These are phyloP conservation scores for Steinernema khuongi DNA, from an alignment of 1,140 invertebrate genomes.

Conservation along the genomic window DNA sequence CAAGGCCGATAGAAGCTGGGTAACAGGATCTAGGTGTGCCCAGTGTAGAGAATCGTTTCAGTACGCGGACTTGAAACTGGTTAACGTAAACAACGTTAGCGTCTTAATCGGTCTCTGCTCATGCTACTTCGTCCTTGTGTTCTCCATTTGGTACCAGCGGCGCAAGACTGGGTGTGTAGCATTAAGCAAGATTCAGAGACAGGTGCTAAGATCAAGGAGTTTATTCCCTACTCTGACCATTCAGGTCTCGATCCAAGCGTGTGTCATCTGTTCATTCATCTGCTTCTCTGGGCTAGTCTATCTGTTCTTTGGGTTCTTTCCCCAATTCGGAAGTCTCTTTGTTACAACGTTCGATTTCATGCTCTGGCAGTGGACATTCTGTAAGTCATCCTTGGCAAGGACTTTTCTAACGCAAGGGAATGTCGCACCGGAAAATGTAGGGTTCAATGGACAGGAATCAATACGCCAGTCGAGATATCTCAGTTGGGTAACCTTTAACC, in stretches of 20 bases:
- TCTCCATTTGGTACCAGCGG: neutral
- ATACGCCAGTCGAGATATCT: too few relatives aligned
- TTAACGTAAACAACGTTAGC: neutral
- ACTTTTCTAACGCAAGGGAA: neutral
- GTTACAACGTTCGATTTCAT: neutral
- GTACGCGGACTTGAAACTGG: neutral
- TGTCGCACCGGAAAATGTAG: too few relatives aligned
- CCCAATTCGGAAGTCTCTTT: neutral
- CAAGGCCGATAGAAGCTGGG: neutral
- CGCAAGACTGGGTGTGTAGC: neutral
- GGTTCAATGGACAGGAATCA: neutral
- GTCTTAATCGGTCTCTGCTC: neutral
- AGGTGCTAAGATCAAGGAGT: neutral
- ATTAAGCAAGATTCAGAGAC: neutral
- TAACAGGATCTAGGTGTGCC: neutral
- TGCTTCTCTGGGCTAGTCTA: neutral
- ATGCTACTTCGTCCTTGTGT: neutral
- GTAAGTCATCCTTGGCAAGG: neutral
- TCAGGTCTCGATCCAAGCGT: conserved; percentile 10
- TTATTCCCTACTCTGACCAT: neutral
- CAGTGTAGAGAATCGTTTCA: neutral
- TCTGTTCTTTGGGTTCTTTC: neutral
- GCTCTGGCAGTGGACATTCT: neutral
- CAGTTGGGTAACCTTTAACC: too few relatives aligned
- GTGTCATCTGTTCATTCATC: neutral